Conservation (phyloP, 2,797 vertebrate genomes). For the Enteromius fasciolatus region DNA sequence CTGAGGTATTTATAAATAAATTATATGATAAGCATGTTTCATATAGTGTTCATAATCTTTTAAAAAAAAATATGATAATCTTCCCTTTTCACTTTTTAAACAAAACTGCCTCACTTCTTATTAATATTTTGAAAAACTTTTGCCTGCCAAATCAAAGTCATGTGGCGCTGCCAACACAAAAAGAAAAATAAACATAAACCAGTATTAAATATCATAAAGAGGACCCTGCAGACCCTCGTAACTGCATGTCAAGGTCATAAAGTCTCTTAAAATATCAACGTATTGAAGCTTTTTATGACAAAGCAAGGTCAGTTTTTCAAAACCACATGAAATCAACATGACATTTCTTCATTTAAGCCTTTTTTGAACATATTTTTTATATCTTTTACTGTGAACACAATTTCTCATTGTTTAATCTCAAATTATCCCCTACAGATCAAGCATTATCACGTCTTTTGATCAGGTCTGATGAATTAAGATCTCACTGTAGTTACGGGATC, state of each 20-base stretch:
- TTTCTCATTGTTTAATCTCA: background rate
- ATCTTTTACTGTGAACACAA: background rate
- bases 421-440: background rate
- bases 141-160: background rate
- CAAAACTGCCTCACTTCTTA: background rate
- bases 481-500: background rate
- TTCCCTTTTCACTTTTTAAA: background rate
- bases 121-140: background rate
- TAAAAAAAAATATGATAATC: background rate
- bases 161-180: background rate
- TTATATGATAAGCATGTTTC: background rate
- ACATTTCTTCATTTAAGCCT: background rate
- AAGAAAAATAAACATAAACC: background rate
- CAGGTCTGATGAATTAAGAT: background rate
- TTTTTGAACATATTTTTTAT: background rate
- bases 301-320: background rate
- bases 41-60: background rate
- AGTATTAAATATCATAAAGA: background rate
- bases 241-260: slow-evolving; percentile 1
- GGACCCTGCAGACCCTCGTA: background rate
- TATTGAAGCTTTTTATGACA: background rate
- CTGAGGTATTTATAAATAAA: background rate
- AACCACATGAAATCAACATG: background rate
- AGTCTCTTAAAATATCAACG: background rate
- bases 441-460: background rate